These are phyloP conservation scores for Drosophila borborema DNA, from an alignment of 2,888 invertebrate genomes.

Conservation along the genomic window DNA sequence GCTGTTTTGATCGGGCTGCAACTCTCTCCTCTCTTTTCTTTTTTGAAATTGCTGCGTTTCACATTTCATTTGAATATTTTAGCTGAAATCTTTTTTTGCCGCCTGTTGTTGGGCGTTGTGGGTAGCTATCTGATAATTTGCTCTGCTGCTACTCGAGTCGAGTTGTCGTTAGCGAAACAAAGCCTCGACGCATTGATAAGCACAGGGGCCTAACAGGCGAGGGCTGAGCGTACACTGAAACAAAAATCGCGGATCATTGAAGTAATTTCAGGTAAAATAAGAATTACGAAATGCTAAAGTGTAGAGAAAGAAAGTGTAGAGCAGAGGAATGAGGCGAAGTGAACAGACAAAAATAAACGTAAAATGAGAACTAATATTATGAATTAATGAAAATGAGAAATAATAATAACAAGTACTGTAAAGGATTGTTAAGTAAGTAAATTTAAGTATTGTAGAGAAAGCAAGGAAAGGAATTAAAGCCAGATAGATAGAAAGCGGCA, in stretches of 20 bases:
- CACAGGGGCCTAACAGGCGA: constrained; percentile 45
- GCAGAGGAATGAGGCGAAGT: neutral
- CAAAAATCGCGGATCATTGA: constrained; percentile 12
- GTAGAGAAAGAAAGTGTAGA: neutral
- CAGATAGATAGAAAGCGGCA: too few species aligned
- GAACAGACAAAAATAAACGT: too few species aligned
- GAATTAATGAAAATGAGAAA: too few species aligned
- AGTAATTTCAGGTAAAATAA: too few species aligned
- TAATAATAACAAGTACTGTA: too few species aligned
- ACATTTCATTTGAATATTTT: constrained; percentile 82
- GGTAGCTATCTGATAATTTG: constrained; percentile 79
- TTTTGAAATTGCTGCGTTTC: constrained; percentile 73
- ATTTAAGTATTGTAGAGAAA: too few species aligned
- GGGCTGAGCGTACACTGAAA: constrained; percentile 41
- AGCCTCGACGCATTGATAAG: constrained; percentile 67
- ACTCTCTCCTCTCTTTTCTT: neutral
- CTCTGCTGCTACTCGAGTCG: constrained; percentile 45
- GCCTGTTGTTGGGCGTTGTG: constrained; percentile 29
- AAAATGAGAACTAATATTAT: too few species aligned
- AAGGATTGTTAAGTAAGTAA: too few species aligned
- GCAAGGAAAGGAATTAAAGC: too few species aligned
- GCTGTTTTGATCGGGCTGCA: neutral
- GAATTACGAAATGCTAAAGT: neutral
- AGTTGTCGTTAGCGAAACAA: constrained; percentile 61
- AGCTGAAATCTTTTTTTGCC: constrained; percentile 50